Conservation (phyloP, 2,113 vertebrate genomes). For the Tragelaphus strepsiceros region DNA sequence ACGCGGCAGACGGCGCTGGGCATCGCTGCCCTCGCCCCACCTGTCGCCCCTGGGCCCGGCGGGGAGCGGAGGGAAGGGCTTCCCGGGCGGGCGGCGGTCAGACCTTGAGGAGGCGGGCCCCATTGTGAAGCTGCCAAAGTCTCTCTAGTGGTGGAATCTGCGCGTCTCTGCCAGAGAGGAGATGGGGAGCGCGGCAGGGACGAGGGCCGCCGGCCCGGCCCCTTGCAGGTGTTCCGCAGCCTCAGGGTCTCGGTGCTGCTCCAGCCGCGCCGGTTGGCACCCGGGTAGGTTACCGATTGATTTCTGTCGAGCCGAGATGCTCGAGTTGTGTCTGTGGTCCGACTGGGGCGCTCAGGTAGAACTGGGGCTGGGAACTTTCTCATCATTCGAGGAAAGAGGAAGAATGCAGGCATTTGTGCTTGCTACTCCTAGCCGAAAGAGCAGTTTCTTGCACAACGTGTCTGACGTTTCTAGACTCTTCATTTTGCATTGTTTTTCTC, state of each 20-base stretch:
- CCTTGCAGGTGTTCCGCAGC: not conserved
- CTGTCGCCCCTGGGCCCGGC: constrained; percentile 47
- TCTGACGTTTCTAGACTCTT: not conserved
- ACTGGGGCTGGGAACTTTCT: constrained; percentile 28
- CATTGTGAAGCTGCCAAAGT: constrained; percentile 64
- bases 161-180: not conserved
- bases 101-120: not conserved
- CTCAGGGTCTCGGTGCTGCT: not conserved
- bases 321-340: not conserved
- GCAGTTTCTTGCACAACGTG: not conserved
- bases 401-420: not conserved
- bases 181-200: not conserved
- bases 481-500: not conserved
- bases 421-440: not conserved
- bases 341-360: not conserved
- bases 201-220: not conserved
- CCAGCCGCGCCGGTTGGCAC: not conserved
- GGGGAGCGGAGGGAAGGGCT: not conserved
- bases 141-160: constrained; percentile 59
- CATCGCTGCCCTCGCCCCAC: constrained; percentile 26
- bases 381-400: not conserved
- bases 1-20: not conserved
- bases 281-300: not conserved
- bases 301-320: not conserved
- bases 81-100: not conserved